Base-by-base conservation (phyloP, 2,113 vertebrate species). In the Monarcha castaneiventris region DNA sequence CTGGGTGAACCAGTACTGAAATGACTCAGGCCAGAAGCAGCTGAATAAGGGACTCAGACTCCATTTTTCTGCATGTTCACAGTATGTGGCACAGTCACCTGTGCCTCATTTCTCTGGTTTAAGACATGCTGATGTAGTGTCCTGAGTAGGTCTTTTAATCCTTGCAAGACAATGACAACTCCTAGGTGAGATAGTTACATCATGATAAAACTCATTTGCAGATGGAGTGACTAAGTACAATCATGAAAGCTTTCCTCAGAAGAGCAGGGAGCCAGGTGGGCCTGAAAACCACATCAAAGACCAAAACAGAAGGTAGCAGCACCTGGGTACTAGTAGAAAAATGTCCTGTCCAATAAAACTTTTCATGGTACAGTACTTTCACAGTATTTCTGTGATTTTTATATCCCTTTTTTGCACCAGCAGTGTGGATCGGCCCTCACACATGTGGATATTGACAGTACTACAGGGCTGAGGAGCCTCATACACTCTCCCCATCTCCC, bases 81-180 rank as follows among this genome's bases (percentile, higher is more conserved):
- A 39, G 61, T 10, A 3, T 0, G 0, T 8, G 6, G 35, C 25
- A 1, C 13, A 21, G 73, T 56, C 55, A 12, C 52, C n/a, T 0
- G 0, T n/a, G 41, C 43, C 33, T 41, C 16, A 5, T 64, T 49
- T 83, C 67, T 83, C 30, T 32, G 41, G 21, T 32, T n/a, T 27
- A 58, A 76, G n/a, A 37, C 26, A 18, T 8, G 8, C 8, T 61
- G 67, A 32, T 2, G 1, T 4, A 44, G 41, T 1, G 0, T 23
- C 7, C 39, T 46, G 10, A 16, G 29, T 4, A 43, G 13, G 46
- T 32, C 27, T 1, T 6, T 16, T 35, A 19, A 11, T 71, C 21
- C 27, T 33, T 59, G 37, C 13, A 58, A 43, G 29, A 62, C 0
- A 0, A 35, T 66, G 46, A 58, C 1, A 0, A 5, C 46, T 44